phyloP scores from a whole-genome alignment of 2,888 invertebrate genomes.

The Rugalucina vietnamica region DNA sequence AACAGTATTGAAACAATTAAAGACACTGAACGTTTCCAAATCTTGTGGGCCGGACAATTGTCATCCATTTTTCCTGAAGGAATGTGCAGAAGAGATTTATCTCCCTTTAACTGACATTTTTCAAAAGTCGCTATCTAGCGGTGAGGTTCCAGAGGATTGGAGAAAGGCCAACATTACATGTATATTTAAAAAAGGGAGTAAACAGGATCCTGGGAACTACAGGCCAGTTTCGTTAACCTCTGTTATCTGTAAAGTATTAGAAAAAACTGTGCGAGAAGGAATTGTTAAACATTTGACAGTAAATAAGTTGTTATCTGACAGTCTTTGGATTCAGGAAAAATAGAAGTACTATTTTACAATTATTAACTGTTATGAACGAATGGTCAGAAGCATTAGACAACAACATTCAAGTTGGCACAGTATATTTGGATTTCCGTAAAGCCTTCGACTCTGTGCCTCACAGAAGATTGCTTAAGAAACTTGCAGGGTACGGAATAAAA shows the following conservation, averaged over 20 bases:
- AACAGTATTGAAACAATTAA: not conserved
- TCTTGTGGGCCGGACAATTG: conserved; percentile 12
- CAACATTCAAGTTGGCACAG: not conserved
- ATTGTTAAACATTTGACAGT: not conserved
- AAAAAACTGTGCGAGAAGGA: not conserved
- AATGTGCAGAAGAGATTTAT: not conserved
- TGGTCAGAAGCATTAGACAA: conserved; percentile 17
- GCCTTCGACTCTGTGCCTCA: conserved; percentile 28
- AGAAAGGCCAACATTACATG: conserved; percentile 21
- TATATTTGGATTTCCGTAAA: conserved; percentile 27
- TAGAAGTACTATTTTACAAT: not conserved
- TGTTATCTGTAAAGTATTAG: conserved; percentile 3
- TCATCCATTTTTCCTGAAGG: conserved; percentile 14
- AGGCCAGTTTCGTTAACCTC: conserved; percentile 20
- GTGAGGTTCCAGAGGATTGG: conserved; percentile 7
- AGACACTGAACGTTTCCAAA: conserved; percentile 8
- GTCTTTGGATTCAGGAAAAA: conserved; percentile 20
- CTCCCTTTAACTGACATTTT: not conserved
- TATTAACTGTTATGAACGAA: conserved; percentile 7
- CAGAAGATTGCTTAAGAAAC: not conserved
- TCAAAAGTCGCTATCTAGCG: not conserved
- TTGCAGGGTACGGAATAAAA: conserved; percentile 2
- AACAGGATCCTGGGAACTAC: conserved; percentile 19
- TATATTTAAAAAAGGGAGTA: conserved; percentile 22
- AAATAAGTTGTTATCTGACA: conserved; percentile 11